phyloP scores from a whole-genome alignment of 2,888 invertebrate genomes.

The Polydrusus cervinus region DNA sequence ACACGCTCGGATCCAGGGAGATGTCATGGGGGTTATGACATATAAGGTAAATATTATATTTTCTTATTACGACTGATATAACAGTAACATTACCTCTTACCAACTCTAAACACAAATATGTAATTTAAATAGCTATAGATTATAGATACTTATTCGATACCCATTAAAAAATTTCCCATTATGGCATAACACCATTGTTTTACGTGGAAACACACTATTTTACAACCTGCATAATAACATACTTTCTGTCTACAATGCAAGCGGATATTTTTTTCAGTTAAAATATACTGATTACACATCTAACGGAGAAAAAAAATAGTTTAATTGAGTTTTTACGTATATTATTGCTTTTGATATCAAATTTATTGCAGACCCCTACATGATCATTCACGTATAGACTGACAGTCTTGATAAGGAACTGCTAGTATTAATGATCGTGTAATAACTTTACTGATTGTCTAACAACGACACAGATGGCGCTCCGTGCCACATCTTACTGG shows the following conservation, averaged over 20 bases:
- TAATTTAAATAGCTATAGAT: background rate
- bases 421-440: too few species aligned
- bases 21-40: too few species aligned
- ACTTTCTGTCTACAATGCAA: slow-evolving; percentile 21
- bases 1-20: too few species aligned
- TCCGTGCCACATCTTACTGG: too few species aligned
- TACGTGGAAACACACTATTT: slow-evolving; percentile 5
- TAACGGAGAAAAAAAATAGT: background rate
- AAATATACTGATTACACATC: slow-evolving; percentile 12
- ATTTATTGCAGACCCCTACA: too few species aligned
- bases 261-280: background rate
- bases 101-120: background rate
- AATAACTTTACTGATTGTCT: too few species aligned
- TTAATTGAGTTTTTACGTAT: background rate
- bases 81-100: too few species aligned
- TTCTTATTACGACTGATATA: too few species aligned
- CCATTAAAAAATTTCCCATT: slow-evolving; percentile 13
- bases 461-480: too few species aligned
- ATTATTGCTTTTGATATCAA: background rate
- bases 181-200: slow-evolving; percentile 1
- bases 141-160: background rate
- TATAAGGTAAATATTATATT: too few species aligned
- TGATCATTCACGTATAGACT: too few species aligned
- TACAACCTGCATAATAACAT: slow-evolving; percentile 14
- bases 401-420: too few species aligned